These are phyloP conservation scores for Zosterops pallidus DNA, from an alignment of 2,113 vertebrate species.

Conservation along the genomic window DNA sequence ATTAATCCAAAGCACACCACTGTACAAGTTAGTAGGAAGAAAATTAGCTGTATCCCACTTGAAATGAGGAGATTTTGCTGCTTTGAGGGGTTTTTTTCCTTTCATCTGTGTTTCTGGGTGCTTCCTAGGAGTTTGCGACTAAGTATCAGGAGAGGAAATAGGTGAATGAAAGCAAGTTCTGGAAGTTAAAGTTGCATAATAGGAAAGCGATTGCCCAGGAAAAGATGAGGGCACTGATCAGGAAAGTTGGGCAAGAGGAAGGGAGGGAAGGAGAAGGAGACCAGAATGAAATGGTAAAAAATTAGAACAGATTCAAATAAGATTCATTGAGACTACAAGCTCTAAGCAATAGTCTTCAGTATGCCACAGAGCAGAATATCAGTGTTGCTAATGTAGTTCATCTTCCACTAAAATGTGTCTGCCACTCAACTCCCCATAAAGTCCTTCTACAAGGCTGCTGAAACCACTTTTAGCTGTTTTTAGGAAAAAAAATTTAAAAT, in stretches of 20 bases:
- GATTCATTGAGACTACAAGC: neutral
- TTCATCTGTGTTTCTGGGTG: neutral
- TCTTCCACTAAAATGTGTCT: neutral
- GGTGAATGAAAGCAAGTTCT: neutral
- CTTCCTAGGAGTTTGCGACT: neutral
- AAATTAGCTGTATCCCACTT: neutral
- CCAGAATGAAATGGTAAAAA: neutral
- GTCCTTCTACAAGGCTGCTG: neutral
- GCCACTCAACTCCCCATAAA: rapidly evolving
- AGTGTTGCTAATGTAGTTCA: neutral
- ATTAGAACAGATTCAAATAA: neutral
- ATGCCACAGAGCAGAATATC: neutral
- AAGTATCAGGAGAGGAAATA: neutral
- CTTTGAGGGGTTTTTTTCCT: neutral
- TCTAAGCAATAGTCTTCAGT: neutral
- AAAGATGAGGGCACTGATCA: neutral
- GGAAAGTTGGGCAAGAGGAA: neutral
- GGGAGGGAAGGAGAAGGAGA: neutral
- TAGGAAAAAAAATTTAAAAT: rapidly evolving
- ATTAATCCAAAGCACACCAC: neutral
- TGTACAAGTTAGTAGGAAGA: neutral
- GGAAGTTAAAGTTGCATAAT: neutral
- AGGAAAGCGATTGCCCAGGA: neutral
- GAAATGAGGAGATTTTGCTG: neutral
- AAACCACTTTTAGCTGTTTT: neutral